Evolutionary conservation across 2,888 invertebrate species (phyloP).

Genomic region (Xanthostigma xanthostigma): DNA sequence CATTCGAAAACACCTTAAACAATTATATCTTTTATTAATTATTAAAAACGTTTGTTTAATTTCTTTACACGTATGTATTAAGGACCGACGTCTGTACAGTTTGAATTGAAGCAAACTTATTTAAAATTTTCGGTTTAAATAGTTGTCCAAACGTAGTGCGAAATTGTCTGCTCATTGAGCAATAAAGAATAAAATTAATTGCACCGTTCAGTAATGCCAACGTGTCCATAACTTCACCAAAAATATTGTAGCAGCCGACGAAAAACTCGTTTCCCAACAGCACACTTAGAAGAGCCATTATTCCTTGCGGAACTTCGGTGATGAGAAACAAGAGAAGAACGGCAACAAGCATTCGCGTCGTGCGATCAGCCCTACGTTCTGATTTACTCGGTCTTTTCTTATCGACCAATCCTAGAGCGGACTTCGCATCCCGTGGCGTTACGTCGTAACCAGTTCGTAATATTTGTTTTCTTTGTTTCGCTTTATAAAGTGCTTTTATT

Average conservation of each 20-base stretch:
- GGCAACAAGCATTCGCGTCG: slow-evolving; percentile 78
- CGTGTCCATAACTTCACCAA: slow-evolving; percentile 81
- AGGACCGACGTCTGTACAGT: not conserved
- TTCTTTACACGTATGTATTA: not conserved
- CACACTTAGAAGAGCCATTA: slow-evolving; percentile 44
- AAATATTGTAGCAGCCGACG: slow-evolving; percentile 59
- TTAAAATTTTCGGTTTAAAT: slow-evolving; percentile 30
- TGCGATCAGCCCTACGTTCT: slow-evolving; percentile 68
- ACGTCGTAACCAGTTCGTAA: slow-evolving; percentile 26
- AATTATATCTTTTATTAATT: too few relatives aligned
- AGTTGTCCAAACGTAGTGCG: slow-evolving; percentile 61
- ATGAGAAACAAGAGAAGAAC: slow-evolving; percentile 72
- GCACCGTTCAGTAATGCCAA: slow-evolving; percentile 81
- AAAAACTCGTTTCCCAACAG: slow-evolving; percentile 57
- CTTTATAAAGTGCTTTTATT: slow-evolving; percentile 56
- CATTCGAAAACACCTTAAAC: too few relatives aligned
- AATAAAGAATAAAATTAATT: slow-evolving; percentile 86
- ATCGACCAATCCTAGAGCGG: slow-evolving; percentile 13
- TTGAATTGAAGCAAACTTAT: not conserved
- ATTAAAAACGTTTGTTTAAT: too few relatives aligned
- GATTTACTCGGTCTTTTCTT: slow-evolving; percentile 38
- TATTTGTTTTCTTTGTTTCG: slow-evolving; percentile 57
- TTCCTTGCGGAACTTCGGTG: slow-evolving; percentile 68
- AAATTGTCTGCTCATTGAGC: slow-evolving; percentile 88
- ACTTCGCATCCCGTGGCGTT: slow-evolving; percentile 10